Evolutionary conservation across 1,140 invertebrate genomes (phyloP).

Genomic region (Chionoecetes opilio): DNA sequence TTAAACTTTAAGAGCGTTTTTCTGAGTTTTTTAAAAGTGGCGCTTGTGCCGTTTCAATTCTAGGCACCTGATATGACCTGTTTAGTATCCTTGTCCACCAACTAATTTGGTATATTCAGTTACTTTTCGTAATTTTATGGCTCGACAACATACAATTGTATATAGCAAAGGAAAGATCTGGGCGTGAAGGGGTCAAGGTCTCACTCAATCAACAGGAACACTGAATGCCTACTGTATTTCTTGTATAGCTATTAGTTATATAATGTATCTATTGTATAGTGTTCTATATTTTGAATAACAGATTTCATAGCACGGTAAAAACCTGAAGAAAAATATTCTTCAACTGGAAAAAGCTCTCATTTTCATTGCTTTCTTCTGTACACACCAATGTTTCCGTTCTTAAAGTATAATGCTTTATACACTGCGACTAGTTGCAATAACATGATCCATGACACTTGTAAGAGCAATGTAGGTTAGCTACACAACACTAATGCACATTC

Average conservation of each 20-base stretch:
- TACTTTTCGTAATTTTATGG: no score
- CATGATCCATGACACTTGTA: constrained; percentile 66
- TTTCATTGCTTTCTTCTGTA: constrained; percentile 35
- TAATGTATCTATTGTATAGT: not conserved
- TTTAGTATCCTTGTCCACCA: no score
- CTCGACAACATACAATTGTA: no score
- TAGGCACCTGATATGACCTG: no score
- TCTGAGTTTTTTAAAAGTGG: no score
- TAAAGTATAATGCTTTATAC: constrained; percentile 65
- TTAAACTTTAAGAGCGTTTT: no score
- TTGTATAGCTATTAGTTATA: constrained; percentile 19
- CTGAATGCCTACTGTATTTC: constrained; percentile 3
- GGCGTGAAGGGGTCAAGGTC: no score
- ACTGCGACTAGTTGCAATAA: constrained; percentile 73
- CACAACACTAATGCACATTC: constrained; percentile 68
- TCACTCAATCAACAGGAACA: not conserved
- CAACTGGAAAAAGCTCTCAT: not conserved
- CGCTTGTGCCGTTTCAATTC: no score
- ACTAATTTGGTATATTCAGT: no score
- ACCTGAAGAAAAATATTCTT: not conserved
- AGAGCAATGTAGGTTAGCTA: constrained; percentile 55
- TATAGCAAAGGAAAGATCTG: no score
- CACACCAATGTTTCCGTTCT: constrained; percentile 47
- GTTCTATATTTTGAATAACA: constrained; percentile 39
- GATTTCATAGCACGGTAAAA: not conserved